Percentiles rank a stretch among this genome's conserved stretches.
phyloP scores from a whole-genome alignment of 53 echinoderm and acorn worm genomes.

The Echinometra lucunter region DNA sequence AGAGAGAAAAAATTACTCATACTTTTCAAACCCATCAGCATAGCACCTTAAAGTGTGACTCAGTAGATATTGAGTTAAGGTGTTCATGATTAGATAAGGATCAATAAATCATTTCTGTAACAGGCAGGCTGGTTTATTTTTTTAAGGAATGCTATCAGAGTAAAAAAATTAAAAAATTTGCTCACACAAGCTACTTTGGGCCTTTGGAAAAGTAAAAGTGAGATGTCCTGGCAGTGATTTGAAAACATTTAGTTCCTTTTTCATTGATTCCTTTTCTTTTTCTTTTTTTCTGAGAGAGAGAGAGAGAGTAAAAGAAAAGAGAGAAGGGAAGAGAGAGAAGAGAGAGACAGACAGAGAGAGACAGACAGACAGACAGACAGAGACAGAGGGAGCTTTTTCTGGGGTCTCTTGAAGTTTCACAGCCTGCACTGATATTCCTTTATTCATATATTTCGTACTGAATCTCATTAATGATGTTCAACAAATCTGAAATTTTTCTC shows the following conservation, averaged over 20 bases:
- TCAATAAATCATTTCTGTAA: conserved; percentile 14
- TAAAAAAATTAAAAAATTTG: background rate
- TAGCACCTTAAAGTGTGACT: conserved; percentile 29
- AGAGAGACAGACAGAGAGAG: no score
- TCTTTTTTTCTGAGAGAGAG: no score
- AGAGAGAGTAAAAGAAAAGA: background rate
- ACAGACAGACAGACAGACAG: no score
- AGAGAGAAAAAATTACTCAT: background rate
- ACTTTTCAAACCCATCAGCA: background rate
- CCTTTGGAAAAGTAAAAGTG: background rate
- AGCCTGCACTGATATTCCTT: no score
- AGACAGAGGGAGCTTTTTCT: no score
- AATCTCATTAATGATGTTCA: no score
- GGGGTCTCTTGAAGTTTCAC: no score
- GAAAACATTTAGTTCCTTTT: no score
- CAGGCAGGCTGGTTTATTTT: background rate
- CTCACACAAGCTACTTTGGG: background rate
- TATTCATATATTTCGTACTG: background rate
- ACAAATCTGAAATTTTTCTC: no score
- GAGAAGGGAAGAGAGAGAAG: background rate
- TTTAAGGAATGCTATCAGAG: background rate
- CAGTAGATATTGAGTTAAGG: background rate
- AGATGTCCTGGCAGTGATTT: no score
- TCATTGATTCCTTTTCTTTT: no score
- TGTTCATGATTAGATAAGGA: background rate